Conservation (phyloP, 2,797 vertebrate species). For the Notolepis coatsorum region DNA sequence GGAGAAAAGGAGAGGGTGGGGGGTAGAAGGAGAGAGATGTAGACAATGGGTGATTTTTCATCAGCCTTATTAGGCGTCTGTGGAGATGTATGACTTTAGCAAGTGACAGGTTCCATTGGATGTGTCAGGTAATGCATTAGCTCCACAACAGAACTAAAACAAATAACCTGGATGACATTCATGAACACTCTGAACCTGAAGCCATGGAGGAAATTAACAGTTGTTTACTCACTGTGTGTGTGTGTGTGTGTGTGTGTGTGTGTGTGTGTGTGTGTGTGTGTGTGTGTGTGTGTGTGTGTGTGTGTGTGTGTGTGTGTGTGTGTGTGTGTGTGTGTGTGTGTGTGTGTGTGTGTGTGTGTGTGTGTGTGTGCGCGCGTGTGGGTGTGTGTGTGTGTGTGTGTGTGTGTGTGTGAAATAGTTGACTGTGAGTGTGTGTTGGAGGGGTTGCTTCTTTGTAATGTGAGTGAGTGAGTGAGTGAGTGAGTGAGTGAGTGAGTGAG, state of each 20-base stretch:
- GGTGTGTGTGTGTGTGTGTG: too few species aligned
- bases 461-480: background rate
- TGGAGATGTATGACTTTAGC: conserved; percentile 45
- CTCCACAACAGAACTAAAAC: too few species aligned
- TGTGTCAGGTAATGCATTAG: conserved; percentile 51
- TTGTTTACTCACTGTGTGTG: background rate
- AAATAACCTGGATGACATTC: too few species aligned
- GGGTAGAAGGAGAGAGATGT: background rate
- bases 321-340: background rate
- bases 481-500: too few species aligned
- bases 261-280: background rate
- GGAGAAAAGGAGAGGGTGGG: background rate
- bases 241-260: background rate
- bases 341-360: background rate
- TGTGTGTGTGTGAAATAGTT: too few species aligned
- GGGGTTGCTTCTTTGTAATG: background rate
- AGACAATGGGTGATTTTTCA: conserved; percentile 50
- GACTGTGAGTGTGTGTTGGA: background rate
- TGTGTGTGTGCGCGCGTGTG: too few species aligned
- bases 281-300: background rate
- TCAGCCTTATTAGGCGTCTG: conserved; percentile 35
- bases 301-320: background rate
- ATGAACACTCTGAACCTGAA: conserved; percentile 49
- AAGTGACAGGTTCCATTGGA: conserved; percentile 54
- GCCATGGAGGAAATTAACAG: conserved; percentile 52